phyloP scores from a whole-genome alignment of 2,888 invertebrate species.

The Disparrhopalites patrizii region DNA sequence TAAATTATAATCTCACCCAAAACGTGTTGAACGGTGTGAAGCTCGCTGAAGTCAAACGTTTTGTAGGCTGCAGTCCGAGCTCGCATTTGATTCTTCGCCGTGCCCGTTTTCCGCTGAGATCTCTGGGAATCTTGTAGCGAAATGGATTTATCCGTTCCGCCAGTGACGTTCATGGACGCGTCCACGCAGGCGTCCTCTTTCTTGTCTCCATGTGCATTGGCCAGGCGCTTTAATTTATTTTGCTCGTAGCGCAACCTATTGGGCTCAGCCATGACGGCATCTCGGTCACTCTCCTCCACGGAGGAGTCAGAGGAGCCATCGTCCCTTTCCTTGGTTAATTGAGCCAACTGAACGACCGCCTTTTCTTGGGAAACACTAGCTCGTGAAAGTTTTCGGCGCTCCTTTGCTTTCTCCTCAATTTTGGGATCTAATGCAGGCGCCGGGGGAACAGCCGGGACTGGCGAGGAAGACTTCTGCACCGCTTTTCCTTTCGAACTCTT shows the following conservation, averaged over 20 bases:
- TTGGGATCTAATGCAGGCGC: background rate
- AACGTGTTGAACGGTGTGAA: background rate
- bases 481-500: slow-evolving; percentile 30
- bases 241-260: slow-evolving; percentile 13
- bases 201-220: background rate
- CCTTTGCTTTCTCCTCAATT: background rate
- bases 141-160: background rate
- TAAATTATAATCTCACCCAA: background rate
- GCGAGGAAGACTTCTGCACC: background rate
- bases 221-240: slow-evolving; percentile 8
- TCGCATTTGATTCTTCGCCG: slow-evolving; percentile 13
- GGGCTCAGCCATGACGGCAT: background rate
- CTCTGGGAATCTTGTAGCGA: background rate
- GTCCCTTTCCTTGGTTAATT: slow-evolving; percentile 37
- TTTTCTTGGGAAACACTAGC: slow-evolving; percentile 33
- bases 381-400: background rate
- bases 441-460: background rate
- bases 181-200: background rate
- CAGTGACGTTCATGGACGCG: background rate
- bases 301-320: slow-evolving; percentile 20
- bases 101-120: slow-evolving; percentile 1
- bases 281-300: slow-evolving; percentile 26
- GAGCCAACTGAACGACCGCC: slow-evolving; percentile 40
- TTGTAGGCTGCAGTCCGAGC: slow-evolving; percentile 37
- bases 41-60: slow-evolving; percentile 46